These are phyloP conservation scores for Dendronephthya gigantea DNA, from an alignment of 64 coral and sea anemone genomes.

Conservation along the genomic window DNA sequence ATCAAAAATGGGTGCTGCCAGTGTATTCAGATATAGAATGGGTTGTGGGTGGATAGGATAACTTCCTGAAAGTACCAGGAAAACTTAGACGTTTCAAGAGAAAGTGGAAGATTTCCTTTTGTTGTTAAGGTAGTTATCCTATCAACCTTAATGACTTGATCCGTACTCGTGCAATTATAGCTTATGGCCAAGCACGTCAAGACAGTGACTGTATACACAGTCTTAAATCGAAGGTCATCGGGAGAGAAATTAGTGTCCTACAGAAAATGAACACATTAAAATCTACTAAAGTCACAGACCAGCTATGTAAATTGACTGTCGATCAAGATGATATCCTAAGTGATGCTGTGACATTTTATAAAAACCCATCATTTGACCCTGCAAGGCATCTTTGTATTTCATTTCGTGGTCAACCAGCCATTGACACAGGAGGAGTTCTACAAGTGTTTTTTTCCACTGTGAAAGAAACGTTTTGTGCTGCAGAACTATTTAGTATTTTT, in stretches of 20 bases:
- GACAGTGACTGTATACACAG: no score
- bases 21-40: no score
- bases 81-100: no score
- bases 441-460: conserved; percentile 21
- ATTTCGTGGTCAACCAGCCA: conserved; percentile 16
- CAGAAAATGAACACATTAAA: neutral
- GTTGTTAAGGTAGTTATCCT: no score
- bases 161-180: no score
- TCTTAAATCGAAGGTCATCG: no score
- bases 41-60: no score
- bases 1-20: no score
- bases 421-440: conserved; percentile 39
- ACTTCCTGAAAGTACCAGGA: no score
- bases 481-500: neutral
- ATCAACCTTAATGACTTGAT: no score
- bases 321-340: conserved; percentile 34
- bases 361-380: conserved; percentile 14
- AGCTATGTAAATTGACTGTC: conserved; percentile 3
- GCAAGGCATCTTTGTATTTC: neutral
- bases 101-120: no score
- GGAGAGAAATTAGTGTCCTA: neutral
- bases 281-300: neutral
- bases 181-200: no score
- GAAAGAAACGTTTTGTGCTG: neutral
- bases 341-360: conserved; percentile 30